These are phyloP conservation scores for Itoplectis maculator DNA, from an alignment of 2,888 invertebrate genomes.

Conservation along the genomic window DNA sequence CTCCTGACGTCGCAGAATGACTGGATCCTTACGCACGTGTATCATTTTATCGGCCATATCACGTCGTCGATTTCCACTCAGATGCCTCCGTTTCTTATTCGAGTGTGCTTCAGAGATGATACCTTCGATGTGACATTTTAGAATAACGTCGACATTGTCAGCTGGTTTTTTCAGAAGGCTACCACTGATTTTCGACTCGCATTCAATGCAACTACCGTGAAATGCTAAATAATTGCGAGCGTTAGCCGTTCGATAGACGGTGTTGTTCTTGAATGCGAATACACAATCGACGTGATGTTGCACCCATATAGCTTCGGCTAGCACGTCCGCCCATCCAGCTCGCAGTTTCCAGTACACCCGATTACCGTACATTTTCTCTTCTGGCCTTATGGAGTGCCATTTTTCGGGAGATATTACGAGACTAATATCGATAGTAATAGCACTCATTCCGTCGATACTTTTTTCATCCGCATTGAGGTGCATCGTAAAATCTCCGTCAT, in stretches of 20 bases:
- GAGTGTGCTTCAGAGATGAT: conserved; percentile 28
- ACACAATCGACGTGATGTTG: conserved; percentile 52
- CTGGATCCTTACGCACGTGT: conserved; percentile 40
- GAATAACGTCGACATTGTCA: conserved; percentile 30
- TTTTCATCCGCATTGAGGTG: background rate
- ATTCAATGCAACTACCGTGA: conserved; percentile 43
- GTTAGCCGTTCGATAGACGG: conserved; percentile 29
- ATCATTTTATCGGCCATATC: conserved; percentile 42
- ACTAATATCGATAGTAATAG: conserved; percentile 9
- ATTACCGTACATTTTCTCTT: conserved; percentile 35
- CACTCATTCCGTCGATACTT: background rate
- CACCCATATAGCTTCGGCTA: conserved; percentile 50
- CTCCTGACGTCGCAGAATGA: conserved; percentile 42
- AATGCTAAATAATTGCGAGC: conserved; percentile 26
- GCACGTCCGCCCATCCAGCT: conserved; percentile 57
- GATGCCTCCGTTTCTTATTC: conserved; percentile 37
- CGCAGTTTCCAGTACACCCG: conserved; percentile 56
- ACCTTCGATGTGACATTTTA: conserved; percentile 31
- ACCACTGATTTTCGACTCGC: conserved; percentile 29
- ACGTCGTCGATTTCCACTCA: conserved; percentile 33
- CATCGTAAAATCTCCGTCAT: conserved; percentile 13
- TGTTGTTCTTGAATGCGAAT: conserved; percentile 48
- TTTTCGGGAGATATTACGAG: conserved; percentile 53
- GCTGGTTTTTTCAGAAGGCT: conserved; percentile 46
- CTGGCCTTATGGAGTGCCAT: conserved; percentile 35